phyloP scores from a whole-genome alignment of 2,113 vertebrate species.

The Plectropomus leopardus region DNA sequence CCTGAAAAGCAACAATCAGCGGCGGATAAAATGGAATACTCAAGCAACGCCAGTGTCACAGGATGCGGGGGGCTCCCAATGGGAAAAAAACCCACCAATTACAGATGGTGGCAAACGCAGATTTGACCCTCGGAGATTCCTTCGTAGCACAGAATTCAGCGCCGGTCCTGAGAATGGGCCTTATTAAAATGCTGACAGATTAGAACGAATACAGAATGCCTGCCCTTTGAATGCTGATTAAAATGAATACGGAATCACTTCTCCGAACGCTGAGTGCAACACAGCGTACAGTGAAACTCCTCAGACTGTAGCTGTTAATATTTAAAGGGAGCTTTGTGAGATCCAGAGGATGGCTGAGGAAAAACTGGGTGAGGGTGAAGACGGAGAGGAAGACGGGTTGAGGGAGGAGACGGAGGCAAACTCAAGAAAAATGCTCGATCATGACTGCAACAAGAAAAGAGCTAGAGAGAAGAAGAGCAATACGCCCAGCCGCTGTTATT shows the following conservation, averaged over 20 bases:
- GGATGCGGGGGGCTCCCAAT: not conserved
- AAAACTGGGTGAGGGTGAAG: slow-evolving; percentile 21
- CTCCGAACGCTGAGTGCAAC: slow-evolving; percentile 10
- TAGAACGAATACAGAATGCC: slow-evolving; percentile 55
- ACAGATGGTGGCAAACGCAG: slow-evolving; percentile 63
- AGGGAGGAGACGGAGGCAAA: slow-evolving; percentile 6
- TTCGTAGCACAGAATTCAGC: slow-evolving; percentile 25
- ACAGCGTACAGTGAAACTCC: slow-evolving; percentile 41
- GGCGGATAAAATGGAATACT: slow-evolving; percentile 72
- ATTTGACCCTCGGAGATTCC: slow-evolving; percentile 51
- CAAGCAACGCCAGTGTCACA: slow-evolving; percentile 49
- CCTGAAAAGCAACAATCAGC: slow-evolving; percentile 43
- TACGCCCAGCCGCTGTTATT: slow-evolving; percentile 53
- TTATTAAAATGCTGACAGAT: slow-evolving; percentile 68
- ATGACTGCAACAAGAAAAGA: slow-evolving; percentile 38
- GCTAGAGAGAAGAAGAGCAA: slow-evolving; percentile 50
- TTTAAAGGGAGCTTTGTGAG: slow-evolving; percentile 62
- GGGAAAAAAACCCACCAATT: slow-evolving; percentile 57
- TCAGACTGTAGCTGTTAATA: slow-evolving; percentile 62
- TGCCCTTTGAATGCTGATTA: slow-evolving; percentile 70
- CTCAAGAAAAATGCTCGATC: slow-evolving; percentile 54
- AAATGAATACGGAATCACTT: slow-evolving; percentile 63
- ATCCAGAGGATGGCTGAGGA: slow-evolving; percentile 41
- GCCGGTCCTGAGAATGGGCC: slow-evolving; percentile 40
- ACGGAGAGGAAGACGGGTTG: not conserved